Conservation (phyloP, 1,140 invertebrate genomes). For the Drosophila virilis region DNA sequence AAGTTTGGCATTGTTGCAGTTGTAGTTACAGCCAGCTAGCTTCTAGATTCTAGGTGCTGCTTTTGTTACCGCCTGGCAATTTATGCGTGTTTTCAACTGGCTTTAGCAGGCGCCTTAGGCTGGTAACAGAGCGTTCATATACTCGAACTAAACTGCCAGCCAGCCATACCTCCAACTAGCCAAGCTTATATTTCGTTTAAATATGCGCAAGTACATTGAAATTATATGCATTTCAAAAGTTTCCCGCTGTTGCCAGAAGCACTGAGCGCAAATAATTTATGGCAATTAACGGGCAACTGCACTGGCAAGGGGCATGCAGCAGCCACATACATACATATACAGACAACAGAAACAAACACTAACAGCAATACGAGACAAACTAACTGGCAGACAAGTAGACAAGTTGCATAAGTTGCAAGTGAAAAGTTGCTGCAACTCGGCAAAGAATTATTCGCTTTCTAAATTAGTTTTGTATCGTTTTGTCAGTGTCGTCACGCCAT, state of each 20-base stretch:
- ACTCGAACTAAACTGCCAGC: slow-evolving; percentile 14
- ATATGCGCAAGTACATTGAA: slow-evolving; percentile 67
- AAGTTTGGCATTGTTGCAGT: slow-evolving; percentile 46
- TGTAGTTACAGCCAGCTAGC: slow-evolving; percentile 6
- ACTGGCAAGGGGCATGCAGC: slow-evolving; percentile 25
- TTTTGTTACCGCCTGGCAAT: slow-evolving; percentile 47
- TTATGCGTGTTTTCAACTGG: slow-evolving; percentile 75
- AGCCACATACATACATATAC: background rate
- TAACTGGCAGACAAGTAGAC: slow-evolving; percentile 10
- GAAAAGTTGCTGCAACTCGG: slow-evolving; percentile 32
- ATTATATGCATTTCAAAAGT: slow-evolving; percentile 54
- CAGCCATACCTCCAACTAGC: slow-evolving; percentile 8
- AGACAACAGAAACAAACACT: background rate
- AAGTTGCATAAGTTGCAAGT: slow-evolving; percentile 28
- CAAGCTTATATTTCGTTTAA: slow-evolving; percentile 61
- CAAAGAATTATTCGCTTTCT: slow-evolving; percentile 36
- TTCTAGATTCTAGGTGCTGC: slow-evolving; percentile 20
- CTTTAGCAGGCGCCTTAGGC: slow-evolving; percentile 60
- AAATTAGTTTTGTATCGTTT: slow-evolving; percentile 45
- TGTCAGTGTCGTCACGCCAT: slow-evolving; percentile 41
- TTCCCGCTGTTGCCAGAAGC: background rate
- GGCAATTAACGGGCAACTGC: slow-evolving; percentile 67
- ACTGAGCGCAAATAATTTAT: slow-evolving; percentile 66
- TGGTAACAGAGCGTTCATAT: slow-evolving; percentile 42
- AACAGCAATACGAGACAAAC: slow-evolving; percentile 16